Evolutionary conservation across 2,113 vertebrate genomes (phyloP).

Genomic region (Cygnus buccinator): DNA sequence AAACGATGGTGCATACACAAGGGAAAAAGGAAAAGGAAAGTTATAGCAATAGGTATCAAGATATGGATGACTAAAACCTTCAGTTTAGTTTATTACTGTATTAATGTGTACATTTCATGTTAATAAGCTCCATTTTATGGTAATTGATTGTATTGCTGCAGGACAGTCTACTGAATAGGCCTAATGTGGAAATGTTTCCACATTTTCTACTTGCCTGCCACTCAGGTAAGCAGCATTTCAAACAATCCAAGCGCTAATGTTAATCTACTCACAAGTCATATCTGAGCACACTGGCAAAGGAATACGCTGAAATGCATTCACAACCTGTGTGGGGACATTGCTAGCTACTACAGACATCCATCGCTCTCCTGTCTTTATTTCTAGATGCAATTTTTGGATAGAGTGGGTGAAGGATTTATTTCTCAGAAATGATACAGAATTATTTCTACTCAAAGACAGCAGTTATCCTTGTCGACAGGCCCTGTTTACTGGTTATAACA

Average conservation of each 20-base stretch:
- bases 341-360: neutral
- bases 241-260: neutral
- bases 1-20: neutral
- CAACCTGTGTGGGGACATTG: neutral
- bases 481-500: neutral
- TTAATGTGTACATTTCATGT: neutral
- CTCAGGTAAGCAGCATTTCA: neutral
- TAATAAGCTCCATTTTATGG: neutral
- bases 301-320: neutral
- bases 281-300: neutral
- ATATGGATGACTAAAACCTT: neutral
- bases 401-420: neutral
- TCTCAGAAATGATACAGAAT: neutral
- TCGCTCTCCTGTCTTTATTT: neutral
- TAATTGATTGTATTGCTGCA: neutral
- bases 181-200: neutral
- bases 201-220: neutral
- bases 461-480: neutral
- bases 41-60: neutral
- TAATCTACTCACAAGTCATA: neutral
- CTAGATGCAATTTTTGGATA: neutral
- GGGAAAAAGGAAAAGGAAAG: neutral
- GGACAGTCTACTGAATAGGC: neutral
- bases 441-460: neutral
- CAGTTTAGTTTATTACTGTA: neutral